Percentiles rank a stretch among this genome's conserved stretches.
phyloP scores from a whole-genome alignment of 2,888 invertebrate genomes.

The Dryobota labecula region DNA sequence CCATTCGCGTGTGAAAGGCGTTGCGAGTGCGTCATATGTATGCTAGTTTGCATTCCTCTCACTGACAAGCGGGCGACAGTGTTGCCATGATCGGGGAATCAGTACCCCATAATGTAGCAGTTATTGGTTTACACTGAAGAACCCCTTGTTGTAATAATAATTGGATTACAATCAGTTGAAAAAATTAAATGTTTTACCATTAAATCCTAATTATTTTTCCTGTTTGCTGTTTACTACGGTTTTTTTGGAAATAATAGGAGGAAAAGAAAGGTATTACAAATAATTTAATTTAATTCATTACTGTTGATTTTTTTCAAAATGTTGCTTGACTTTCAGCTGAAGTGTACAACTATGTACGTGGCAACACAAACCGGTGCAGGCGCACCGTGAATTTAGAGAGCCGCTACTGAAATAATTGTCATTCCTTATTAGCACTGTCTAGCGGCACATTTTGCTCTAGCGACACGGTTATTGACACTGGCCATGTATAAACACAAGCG shows the following conservation, averaged over 20 bases:
- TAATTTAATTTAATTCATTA: not conserved
- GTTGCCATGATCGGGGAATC: constrained; percentile 37
- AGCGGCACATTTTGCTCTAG: constrained; percentile 74
- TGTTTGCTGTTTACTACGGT: not conserved
- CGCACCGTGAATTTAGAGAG: constrained; percentile 81
- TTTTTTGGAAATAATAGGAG: not conserved
- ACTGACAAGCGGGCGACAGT: constrained; percentile 61
- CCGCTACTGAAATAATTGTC: constrained; percentile 79
- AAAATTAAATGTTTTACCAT: not conserved
- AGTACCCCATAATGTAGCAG: not conserved
- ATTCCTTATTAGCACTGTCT: constrained; percentile 82
- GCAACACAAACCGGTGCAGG: constrained; percentile 35
- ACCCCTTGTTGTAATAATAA: not conserved
- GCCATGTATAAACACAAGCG: constrained; percentile 37
- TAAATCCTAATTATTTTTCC: not conserved
- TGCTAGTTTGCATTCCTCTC: constrained; percentile 85
- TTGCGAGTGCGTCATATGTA: constrained; percentile 55
- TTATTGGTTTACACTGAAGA: not conserved
- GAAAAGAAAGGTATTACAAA: not conserved
- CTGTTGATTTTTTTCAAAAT: not conserved
- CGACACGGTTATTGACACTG: constrained; percentile 68
- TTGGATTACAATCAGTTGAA: not conserved
- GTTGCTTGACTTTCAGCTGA: not conserved
- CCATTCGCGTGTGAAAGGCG: constrained; percentile 79
- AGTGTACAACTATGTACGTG: not conserved